Conservation (phyloP, 2,113 vertebrate genomes). For the Toxotes chatareus region DNA sequence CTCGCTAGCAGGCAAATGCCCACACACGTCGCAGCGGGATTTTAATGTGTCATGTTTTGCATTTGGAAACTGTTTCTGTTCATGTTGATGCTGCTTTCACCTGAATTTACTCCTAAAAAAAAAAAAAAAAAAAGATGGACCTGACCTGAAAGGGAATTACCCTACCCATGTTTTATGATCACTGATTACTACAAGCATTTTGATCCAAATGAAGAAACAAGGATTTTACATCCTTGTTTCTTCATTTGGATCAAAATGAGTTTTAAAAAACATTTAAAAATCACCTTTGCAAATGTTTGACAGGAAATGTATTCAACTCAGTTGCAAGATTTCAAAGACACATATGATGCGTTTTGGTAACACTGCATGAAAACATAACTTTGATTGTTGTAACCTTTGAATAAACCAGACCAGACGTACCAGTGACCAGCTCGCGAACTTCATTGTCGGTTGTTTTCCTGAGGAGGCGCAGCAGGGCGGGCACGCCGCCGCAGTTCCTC, state of each 20-base stretch:
- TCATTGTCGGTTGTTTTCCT: conserved; percentile 95
- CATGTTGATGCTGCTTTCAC: conserved; percentile 23
- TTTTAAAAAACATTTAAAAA: too few relatives aligned
- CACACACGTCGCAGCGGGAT: conserved; percentile 36
- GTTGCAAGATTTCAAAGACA: too few relatives aligned
- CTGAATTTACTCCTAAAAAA: not conserved
- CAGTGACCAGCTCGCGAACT: conserved; percentile 95
- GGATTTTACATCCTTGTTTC: too few relatives aligned
- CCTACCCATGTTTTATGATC: not conserved
- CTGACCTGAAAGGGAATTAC: not conserved
- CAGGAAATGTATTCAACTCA: too few relatives aligned
- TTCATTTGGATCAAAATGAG: too few relatives aligned
- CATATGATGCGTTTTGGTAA: too few relatives aligned
- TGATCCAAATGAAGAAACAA: too few relatives aligned
- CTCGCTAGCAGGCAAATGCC: conserved; percentile 31
- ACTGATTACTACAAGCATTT: too few relatives aligned
- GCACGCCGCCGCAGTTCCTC: conserved; percentile 96
- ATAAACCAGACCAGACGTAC: conserved; percentile 45
- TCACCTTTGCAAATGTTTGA: too few relatives aligned
- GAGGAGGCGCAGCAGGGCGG: conserved; percentile 92
- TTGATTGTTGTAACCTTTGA: too few relatives aligned
- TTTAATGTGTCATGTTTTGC: conserved; percentile 11
- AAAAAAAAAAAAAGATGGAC: not conserved
- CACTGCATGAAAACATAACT: too few relatives aligned
- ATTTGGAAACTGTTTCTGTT: conserved; percentile 22